Conservation (phyloP, 2,797 vertebrate species). For the Pangasius krempfi region DNA sequence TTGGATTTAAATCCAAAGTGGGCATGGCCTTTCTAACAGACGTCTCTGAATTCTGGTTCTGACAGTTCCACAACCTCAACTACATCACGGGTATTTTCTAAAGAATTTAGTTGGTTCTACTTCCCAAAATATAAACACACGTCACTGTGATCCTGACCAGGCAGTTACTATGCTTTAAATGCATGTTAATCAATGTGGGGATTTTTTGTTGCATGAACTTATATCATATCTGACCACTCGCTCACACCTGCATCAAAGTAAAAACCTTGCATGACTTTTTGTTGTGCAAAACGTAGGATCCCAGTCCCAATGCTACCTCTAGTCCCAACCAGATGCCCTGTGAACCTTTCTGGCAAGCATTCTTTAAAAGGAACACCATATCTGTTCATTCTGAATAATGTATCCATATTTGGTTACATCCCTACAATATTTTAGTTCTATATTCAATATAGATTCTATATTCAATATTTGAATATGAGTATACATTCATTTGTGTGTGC, state of each 20-base stretch:
- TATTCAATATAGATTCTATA: neutral
- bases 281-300: neutral
- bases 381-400: neutral
- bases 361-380: neutral
- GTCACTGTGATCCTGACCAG: neutral
- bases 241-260: neutral
- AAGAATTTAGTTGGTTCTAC: neutral
- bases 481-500: conserved; percentile 4
- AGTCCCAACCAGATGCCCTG: neutral
- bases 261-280: neutral
- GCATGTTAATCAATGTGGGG: neutral
- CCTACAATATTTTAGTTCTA: neutral
- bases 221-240: neutral
- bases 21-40: neutral
- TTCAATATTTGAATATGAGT: too few relatives aligned
- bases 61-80: neutral
- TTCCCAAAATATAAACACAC: neutral
- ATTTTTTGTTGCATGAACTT: neutral
- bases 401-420: too few relatives aligned
- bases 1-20: neutral
- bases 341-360: neutral
- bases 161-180: neutral
- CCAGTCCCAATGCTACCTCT: neutral
- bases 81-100: neutral
- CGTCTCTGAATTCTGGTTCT: neutral